These are phyloP conservation scores for Mionectes olivaceus DNA, from an alignment of 2,797 vertebrate species.

Conservation along the genomic window DNA sequence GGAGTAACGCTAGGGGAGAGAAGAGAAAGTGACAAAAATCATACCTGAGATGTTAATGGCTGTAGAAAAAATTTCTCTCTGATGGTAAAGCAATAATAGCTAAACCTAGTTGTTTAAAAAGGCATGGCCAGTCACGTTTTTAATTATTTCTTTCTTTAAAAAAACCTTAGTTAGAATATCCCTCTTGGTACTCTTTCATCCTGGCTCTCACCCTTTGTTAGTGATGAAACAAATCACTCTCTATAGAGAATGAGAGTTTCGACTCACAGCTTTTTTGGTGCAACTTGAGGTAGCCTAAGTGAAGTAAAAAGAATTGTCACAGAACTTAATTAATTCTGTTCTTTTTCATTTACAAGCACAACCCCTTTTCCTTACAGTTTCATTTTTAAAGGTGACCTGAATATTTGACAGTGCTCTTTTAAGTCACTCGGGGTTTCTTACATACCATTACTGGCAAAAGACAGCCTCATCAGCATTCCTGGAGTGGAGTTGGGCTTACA, in stretches of 20 bases:
- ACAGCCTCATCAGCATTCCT: slow-evolving; percentile 5
- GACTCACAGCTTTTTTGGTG: neutral
- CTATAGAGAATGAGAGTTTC: neutral
- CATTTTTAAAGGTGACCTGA: slow-evolving; percentile 46
- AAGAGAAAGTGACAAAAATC: neutral
- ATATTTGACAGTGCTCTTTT: slow-evolving; percentile 27
- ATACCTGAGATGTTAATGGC: neutral
- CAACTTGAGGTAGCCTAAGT: neutral
- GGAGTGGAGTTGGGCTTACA: neutral
- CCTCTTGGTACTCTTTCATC: neutral
- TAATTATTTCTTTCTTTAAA: neutral
- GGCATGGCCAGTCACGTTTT: neutral
- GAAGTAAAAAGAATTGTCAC: slow-evolving; percentile 8
- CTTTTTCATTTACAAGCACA: slow-evolving; percentile 32
- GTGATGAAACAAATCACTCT: neutral
- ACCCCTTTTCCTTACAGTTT: slow-evolving; percentile 20
- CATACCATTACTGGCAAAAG: neutral
- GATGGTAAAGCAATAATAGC: neutral
- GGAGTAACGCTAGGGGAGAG: neutral
- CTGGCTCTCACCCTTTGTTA: neutral
- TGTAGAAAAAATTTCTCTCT: neutral
- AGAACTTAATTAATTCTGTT: neutral
- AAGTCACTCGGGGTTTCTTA: slow-evolving; percentile 16
- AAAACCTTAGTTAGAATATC: neutral
- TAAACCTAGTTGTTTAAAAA: neutral